A percentile compares a stretch with the other conserved stretches of the same genome.
Evolutionary conservation across 2,888 invertebrate species (phyloP).

Genomic region (Mesopsocus fuscifrons): DNA sequence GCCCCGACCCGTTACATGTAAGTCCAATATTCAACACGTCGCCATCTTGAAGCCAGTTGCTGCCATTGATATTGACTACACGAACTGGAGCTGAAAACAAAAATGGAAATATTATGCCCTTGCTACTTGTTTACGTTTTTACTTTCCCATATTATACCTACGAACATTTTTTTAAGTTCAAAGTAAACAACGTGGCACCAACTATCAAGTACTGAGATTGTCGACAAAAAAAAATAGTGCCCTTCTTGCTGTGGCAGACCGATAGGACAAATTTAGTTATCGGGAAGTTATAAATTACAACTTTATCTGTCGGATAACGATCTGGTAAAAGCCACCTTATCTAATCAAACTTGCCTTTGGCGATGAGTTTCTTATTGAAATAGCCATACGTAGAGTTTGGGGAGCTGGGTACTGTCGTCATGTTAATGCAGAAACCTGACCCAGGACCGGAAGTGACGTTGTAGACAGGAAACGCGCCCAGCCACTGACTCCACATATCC

Average conservation of each 20-base stretch:
- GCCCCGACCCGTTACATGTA: conserved; percentile 54
- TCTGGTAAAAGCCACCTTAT: background rate
- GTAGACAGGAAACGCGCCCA: conserved; percentile 9
- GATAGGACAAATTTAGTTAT: too few species aligned
- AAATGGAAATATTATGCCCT: too few species aligned
- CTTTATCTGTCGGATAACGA: too few species aligned
- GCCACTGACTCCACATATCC: conserved; percentile 6
- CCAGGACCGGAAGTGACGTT: conserved; percentile 20
- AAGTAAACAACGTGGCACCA: background rate
- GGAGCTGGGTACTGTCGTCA: conserved; percentile 39
- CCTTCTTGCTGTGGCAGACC: too few species aligned
- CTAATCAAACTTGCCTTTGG: conserved; percentile 37
- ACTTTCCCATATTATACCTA: too few species aligned
- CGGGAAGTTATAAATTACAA: too few species aligned
- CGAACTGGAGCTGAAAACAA: conserved; percentile 44
- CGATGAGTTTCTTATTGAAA: conserved; percentile 40
- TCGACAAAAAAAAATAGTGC: background rate
- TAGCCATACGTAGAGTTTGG: conserved; percentile 51
- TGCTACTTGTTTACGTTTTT: too few species aligned
- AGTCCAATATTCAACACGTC: conserved; percentile 48
- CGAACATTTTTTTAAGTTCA: conserved; percentile 9
- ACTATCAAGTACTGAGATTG: background rate
- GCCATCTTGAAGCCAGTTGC: conserved; percentile 67
- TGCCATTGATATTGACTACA: conserved; percentile 48
- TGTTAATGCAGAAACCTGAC: conserved; percentile 36